Conservation (phyloP, 2,888 invertebrate genomes). For the Chironomus riparius region DNA sequence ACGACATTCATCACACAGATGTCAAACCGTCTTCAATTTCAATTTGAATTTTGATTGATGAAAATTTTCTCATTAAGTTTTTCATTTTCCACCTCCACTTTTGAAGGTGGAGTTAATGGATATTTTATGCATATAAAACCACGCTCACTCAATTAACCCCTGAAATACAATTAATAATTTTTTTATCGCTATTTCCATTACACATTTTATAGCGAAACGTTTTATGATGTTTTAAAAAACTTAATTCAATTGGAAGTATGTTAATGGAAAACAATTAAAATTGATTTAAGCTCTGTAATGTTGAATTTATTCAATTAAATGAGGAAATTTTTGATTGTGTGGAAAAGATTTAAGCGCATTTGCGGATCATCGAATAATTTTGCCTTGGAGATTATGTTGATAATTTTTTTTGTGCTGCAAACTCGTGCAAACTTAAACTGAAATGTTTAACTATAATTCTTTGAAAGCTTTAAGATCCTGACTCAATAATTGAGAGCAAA, state of each 20-base stretch:
- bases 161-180: background rate
- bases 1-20: too few species aligned
- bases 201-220: background rate
- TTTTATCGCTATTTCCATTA: background rate
- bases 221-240: background rate
- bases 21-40: too few species aligned
- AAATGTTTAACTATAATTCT: too few species aligned
- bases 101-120: background rate
- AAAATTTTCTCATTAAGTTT: background rate
- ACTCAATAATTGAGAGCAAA: too few species aligned
- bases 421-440: too few species aligned
- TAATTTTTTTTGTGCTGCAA: too few species aligned
- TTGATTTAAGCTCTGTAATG: constrained; percentile 9
- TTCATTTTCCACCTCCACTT: background rate
- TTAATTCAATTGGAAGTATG: constrained; percentile 22
- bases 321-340: background rate
- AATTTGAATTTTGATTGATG: background rate
- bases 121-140: background rate
- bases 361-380: too few species aligned
- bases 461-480: too few species aligned
- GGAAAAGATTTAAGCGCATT: too few species aligned
- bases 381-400: too few species aligned
- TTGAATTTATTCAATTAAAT: too few species aligned
- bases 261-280: constrained; percentile 26
- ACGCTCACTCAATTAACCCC: background rate